Base-by-base conservation (phyloP, 1,140 invertebrate species). In the Drosophila novamexicana region DNA sequence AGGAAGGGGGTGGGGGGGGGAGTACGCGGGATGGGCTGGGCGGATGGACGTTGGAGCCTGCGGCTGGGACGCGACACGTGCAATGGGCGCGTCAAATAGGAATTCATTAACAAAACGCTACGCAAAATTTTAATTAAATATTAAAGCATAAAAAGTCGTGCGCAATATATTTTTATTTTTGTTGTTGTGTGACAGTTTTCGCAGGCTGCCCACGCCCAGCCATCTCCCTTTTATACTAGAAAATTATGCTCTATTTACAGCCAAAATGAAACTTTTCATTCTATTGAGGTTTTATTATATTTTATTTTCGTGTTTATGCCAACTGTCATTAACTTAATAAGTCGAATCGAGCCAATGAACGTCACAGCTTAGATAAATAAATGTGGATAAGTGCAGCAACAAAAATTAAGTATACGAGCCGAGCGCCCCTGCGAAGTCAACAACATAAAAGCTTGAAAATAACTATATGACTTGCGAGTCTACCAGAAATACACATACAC, bases 101-200 rank as follows among this genome's bases (percentile, higher is more conserved):
- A 88, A 88, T 88, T 88, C 84, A 88, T 88, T 88, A 88, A 88
- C 84, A 88, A 88, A 88, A 88, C 85, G 84, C 89, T 89, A 88
- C 84, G 84, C 85, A 81, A 88, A 83, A 88, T 88, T 88, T 88
- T 88, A 89, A 88, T 88, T 88, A 88, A 88, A 88, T 88, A 88
- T 88, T 89, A 88, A 88, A 88, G 80, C 80, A 83, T 77, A 77
- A 88, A 88, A 88, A 88, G 71, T 82, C 88, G 36, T 66, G 49
- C 65, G 75, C 83, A 79, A 85, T 85, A 86, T 85, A 75, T 72
- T 68, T 67, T 49, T 66, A 54, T 66, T 44, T 54, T 36, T 49
- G 54, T 44, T 83, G 47, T 73, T 75, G 47, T 29, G 44, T 32
- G 66, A 61, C 56, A 62, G 22, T 70, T 64, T 56, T 16, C 37